phyloP scores from a whole-genome alignment of 92 coral and sea anemone genomes.

The Plumapathes pennacea region DNA sequence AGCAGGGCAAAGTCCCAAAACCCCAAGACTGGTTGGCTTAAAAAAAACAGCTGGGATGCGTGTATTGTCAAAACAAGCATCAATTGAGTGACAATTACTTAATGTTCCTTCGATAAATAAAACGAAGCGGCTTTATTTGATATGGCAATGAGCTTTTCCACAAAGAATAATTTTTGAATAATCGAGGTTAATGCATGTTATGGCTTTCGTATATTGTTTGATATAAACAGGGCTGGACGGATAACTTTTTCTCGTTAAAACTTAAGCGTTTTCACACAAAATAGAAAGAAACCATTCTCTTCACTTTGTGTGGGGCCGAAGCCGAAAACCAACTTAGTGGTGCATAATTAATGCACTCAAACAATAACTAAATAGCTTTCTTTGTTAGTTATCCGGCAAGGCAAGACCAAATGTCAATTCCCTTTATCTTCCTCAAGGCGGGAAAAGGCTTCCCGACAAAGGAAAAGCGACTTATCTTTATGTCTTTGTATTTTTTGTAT shows the following conservation, averaged over 20 bases:
- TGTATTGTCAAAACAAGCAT: slow-evolving; percentile 31
- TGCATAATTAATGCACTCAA: slow-evolving; percentile 40
- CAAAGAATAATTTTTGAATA: slow-evolving; percentile 43
- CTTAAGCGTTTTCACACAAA: too few relatives aligned
- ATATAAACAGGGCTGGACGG: too few relatives aligned
- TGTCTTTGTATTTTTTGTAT: slow-evolving; percentile 67
- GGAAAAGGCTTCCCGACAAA: slow-evolving; percentile 62
- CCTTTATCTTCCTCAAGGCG: slow-evolving; percentile 61
- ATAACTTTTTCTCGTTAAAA: too few relatives aligned
- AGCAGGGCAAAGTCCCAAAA: too few relatives aligned
- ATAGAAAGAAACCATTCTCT: too few relatives aligned
- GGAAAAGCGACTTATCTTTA: slow-evolving; percentile 64
- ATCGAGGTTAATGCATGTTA: too few relatives aligned
- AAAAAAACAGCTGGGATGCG: slow-evolving; percentile 14
- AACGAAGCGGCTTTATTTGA: slow-evolving; percentile 62
- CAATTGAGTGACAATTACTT: slow-evolving; percentile 66
- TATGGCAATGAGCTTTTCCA: slow-evolving; percentile 64
- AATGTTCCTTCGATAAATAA: slow-evolving; percentile 59
- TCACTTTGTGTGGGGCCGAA: too few relatives aligned
- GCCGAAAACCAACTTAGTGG: slow-evolving; percentile 28
- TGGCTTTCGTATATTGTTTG: too few relatives aligned
- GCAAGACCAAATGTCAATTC: slow-evolving; percentile 68
- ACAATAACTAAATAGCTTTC: slow-evolving; percentile 66
- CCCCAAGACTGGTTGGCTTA: too few relatives aligned
- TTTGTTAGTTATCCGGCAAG: slow-evolving; percentile 64